Percentiles rank a stretch among this genome's conserved stretches.
Evolutionary conservation across 2,888 invertebrate species (phyloP).

Genomic region (Thyatira batis): DNA sequence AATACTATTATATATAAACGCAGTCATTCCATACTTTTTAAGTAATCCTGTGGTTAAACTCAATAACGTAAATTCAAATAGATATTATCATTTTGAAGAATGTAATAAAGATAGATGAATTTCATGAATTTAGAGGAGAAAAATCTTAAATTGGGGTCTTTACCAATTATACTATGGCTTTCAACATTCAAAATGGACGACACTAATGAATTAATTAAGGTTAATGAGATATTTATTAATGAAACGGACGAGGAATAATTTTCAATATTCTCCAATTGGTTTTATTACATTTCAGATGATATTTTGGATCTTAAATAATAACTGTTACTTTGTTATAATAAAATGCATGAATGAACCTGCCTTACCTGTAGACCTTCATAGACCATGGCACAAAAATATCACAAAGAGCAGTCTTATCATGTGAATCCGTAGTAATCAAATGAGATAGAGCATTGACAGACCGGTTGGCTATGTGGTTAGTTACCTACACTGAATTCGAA

Average conservation of each 20-base stretch:
- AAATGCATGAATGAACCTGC: no score
- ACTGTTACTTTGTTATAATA: no score
- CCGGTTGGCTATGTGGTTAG: no score
- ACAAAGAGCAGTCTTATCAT: no score
- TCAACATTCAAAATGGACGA: slow-evolving; percentile 32
- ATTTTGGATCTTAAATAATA: slow-evolving; percentile 30
- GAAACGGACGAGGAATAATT: not conserved
- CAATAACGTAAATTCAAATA: slow-evolving; percentile 24
- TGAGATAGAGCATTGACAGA: no score
- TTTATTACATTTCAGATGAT: slow-evolving; percentile 44
- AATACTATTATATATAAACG: slow-evolving; percentile 13
- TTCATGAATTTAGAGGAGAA: slow-evolving; percentile 30
- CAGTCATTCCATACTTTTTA: not conserved
- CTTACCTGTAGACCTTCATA: no score
- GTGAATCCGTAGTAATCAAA: no score
- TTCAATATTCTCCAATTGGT: slow-evolving; percentile 1
- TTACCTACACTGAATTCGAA: no score
- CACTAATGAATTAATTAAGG: slow-evolving; percentile 43
- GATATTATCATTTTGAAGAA: slow-evolving; percentile 46
- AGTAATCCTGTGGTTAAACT: not conserved
- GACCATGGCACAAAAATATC: no score
- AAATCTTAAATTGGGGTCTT: slow-evolving; percentile 29
- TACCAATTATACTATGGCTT: slow-evolving; percentile 39
- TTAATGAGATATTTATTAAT: slow-evolving; percentile 36
- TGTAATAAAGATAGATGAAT: slow-evolving; percentile 24